Conservation (phyloP, 2,113 vertebrate genomes). For the Pica pica region DNA sequence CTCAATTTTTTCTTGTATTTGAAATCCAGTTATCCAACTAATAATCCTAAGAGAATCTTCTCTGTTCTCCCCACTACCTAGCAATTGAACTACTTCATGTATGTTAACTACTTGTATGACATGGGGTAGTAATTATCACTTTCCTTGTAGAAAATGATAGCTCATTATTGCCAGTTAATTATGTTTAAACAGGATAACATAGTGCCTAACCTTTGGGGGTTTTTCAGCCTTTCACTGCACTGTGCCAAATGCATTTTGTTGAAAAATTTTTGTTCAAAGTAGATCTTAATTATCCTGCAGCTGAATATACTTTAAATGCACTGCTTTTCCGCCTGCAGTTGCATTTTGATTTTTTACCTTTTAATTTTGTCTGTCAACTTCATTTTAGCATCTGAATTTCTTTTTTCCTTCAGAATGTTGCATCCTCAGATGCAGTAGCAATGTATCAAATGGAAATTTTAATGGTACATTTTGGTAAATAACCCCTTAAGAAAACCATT, state of each 20-base stretch:
- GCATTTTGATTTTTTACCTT: background rate
- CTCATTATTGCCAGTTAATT: background rate
- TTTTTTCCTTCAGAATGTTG: background rate
- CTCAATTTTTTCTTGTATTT: background rate
- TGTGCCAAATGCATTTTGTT: background rate
- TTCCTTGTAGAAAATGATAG: background rate
- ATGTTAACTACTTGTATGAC: background rate
- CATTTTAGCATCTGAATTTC: background rate
- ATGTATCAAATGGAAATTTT: background rate
- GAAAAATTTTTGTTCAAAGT: background rate
- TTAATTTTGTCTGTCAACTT: background rate
- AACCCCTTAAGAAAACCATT: background rate
- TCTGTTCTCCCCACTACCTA: background rate
- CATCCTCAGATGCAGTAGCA: background rate
- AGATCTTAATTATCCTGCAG: background rate
- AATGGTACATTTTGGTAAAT: background rate
- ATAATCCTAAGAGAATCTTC: background rate
- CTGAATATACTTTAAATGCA: background rate
- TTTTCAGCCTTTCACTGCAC: background rate
- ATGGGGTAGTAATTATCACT: background rate
- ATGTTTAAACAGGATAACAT: background rate
- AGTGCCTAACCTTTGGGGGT: background rate
- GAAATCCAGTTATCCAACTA: background rate
- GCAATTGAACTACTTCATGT: background rate
- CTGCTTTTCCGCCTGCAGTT: background rate